Percentiles rank a stretch among this genome's conserved stretches.
Conservation (phyloP, 2,888 invertebrate species). For the Cybosia mesomella region DNA sequence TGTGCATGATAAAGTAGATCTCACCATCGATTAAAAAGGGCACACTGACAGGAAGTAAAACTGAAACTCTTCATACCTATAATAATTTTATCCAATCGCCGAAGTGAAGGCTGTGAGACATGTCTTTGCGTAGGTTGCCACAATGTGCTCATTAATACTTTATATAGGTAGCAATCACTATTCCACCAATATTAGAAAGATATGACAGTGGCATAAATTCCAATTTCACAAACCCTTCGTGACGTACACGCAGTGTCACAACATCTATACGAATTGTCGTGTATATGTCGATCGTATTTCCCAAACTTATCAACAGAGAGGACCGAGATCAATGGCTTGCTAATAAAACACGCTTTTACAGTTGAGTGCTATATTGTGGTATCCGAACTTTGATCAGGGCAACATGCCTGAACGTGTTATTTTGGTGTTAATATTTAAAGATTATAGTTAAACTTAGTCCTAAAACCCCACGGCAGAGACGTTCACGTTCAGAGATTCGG, state of each 20-base stretch:
- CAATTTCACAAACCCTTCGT: neutral
- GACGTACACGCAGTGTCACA: neutral
- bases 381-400: no score
- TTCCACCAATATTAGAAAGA: no score
- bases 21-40: neutral
- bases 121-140: neutral
- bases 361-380: neutral
- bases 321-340: neutral
- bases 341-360: neutral
- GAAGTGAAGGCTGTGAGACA: neutral
- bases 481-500: neutral
- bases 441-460: neutral
- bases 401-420: neutral
- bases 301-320: neutral
- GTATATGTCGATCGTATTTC: neutral
- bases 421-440: neutral
- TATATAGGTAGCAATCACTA: no score
- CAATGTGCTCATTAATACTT: neutral
- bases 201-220: neutral
- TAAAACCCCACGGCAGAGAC: neutral
- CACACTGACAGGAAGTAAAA: neutral
- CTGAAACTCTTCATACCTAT: neutral
- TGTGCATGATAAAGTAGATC: slow-evolving; percentile 4
- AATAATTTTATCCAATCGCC: neutral
- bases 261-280: neutral